A percentile compares a stretch with the other conserved stretches of the same genome.
Conservation (phyloP, 2,113 vertebrate genomes). For the Euleptes europaea region DNA sequence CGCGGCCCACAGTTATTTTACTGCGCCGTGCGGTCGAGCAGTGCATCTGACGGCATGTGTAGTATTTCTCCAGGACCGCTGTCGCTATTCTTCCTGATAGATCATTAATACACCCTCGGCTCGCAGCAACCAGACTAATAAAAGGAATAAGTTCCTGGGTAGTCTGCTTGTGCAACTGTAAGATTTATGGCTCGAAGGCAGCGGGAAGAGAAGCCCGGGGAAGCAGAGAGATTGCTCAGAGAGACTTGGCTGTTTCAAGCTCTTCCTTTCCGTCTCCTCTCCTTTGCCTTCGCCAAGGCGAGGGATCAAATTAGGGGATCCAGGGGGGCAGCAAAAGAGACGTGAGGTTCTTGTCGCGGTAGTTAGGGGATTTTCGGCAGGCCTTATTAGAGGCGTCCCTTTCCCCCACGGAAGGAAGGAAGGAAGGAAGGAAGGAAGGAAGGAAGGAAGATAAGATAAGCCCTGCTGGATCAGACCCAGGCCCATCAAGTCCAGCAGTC, state of each 20-base stretch:
- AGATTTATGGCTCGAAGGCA: conserved; percentile 64
- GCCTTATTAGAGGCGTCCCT: conserved; percentile 41
- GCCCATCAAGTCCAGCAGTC: too few relatives aligned
- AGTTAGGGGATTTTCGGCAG: conserved; percentile 34
- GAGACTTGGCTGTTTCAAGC: conserved; percentile 39
- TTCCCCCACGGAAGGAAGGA: conserved; percentile 1
- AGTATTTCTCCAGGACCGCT: conserved; percentile 32
- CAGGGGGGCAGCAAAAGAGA: conserved; percentile 4
- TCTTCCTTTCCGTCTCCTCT: conserved; percentile 16
- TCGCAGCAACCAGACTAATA: conserved; percentile 48
- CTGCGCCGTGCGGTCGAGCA: neutral
- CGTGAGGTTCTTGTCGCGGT: neutral
- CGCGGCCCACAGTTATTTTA: too few relatives aligned
- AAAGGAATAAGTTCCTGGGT: conserved; percentile 50
- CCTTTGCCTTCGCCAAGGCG: conserved; percentile 31
- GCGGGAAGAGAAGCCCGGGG: conserved; percentile 41
- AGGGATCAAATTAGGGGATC: conserved; percentile 52
- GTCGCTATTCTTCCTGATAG: conserved; percentile 44
- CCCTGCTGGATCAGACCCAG: too few relatives aligned
- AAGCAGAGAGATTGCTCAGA: conserved; percentile 36
- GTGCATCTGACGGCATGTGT: fast-evolving
- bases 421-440: too few relatives aligned
- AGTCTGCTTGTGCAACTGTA: conserved; percentile 21
- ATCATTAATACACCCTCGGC: conserved; percentile 57
- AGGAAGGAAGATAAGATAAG: too few relatives aligned